Conservation (phyloP, 37 sponge, comb jelly and placozoan species). For the Geodia barretti region DNA sequence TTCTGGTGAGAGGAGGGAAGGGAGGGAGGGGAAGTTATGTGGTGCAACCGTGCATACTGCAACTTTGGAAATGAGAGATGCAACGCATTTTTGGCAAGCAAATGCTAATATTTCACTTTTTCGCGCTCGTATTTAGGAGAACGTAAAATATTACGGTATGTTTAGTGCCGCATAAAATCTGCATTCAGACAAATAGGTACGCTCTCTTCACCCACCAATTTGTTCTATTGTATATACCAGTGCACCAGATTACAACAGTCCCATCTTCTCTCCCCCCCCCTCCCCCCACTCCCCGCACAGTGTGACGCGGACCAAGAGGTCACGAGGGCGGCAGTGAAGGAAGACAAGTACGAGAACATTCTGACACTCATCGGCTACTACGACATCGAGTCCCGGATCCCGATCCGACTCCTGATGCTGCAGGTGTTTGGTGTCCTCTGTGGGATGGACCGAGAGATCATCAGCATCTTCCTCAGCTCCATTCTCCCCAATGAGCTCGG, state of each 20-base stretch:
- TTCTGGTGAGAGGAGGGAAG: conserved; percentile 47
- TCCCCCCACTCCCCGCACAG: conserved; percentile 34
- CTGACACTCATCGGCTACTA: conserved; percentile 77
- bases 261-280: background rate
- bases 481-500: conserved; percentile 84
- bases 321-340: conserved; percentile 45
- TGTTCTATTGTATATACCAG: background rate
- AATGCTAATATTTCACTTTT: background rate
- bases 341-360: conserved; percentile 79
- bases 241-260: background rate
- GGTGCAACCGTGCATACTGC: background rate
- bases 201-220: background rate
- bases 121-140: no score
- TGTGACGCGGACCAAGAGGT: conserved; percentile 83
- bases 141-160: no score
- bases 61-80: no score
- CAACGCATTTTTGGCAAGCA: no score
- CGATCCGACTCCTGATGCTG: conserved; percentile 74
- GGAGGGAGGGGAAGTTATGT: background rate
- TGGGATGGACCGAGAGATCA: conserved; percentile 53
- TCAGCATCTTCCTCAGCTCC: conserved; percentile 54
- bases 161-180: no score
- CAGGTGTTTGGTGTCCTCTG: conserved; percentile 78
- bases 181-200: no score
- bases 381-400: conserved; percentile 76